These are phyloP conservation scores for Scartelaos histophorus DNA, from an alignment of 2,113 vertebrate species.

Conservation along the genomic window DNA sequence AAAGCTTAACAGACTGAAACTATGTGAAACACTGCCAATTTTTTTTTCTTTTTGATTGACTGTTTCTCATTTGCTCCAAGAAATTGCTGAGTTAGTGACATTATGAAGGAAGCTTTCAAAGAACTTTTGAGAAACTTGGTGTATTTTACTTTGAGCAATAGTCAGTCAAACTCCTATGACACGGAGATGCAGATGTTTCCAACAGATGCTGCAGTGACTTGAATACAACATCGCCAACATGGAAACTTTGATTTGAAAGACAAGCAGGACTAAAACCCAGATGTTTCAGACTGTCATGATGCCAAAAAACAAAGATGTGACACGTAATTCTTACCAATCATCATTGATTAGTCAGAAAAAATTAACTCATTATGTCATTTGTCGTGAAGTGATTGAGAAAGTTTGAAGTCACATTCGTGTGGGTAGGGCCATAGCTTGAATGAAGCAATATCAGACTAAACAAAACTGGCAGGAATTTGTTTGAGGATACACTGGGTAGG, in stretches of 20 bases:
- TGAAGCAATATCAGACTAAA: no score
- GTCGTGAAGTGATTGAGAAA: background rate
- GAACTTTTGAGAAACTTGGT: background rate
- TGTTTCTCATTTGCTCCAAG: background rate
- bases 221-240: background rate
- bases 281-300: background rate
- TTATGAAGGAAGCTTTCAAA: background rate
- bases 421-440: no score
- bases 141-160: background rate
- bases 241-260: background rate
- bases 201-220: background rate
- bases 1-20: background rate
- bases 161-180: background rate
- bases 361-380: no score
- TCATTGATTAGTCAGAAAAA: background rate
- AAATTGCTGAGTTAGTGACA: slow-evolving; percentile 8
- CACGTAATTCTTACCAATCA: background rate
- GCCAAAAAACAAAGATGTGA: background rate
- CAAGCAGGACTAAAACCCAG: background rate
- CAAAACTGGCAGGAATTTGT: background rate
- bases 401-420: no score
- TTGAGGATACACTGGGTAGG: background rate
- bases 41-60: slow-evolving; percentile 4
- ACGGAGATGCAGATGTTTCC: background rate
- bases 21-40: background rate